Conservation (phyloP, 2,113 vertebrate genomes). For the Microtus pennsylvanicus region DNA sequence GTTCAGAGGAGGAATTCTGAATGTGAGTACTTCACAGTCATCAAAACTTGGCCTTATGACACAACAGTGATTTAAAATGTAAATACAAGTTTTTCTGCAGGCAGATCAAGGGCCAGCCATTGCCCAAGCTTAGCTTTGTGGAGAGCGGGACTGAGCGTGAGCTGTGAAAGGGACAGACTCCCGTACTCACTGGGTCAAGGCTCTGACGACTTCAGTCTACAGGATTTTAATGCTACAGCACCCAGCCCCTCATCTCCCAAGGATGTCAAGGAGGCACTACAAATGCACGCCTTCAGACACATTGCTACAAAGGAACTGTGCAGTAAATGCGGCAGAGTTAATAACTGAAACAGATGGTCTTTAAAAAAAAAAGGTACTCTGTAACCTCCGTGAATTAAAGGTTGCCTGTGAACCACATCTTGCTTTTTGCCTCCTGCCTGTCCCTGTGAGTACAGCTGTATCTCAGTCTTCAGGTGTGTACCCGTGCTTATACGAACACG, state of each 20-base stretch:
- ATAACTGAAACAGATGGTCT: background rate
- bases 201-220: background rate
- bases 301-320: background rate
- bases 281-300: background rate
- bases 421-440: background rate
- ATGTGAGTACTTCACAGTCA: constrained; percentile 28
- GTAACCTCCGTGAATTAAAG: background rate
- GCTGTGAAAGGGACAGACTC: background rate
- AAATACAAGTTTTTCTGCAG: constrained; percentile 1
- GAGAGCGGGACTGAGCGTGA: background rate
- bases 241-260: accelerated
- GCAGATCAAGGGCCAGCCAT: background rate
- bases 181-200: background rate
- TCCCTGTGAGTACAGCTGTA: background rate
- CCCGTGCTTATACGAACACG: accelerated
- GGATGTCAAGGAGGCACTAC: no score
- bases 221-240: background rate
- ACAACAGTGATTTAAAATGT: constrained; percentile 65
- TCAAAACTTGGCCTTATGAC: constrained; percentile 31
- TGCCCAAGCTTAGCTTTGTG: background rate
- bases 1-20: constrained; percentile 25
- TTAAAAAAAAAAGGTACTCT: background rate
- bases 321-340: background rate
- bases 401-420: background rate
- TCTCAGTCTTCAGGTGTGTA: background rate